Evolutionary conservation across 1,140 invertebrate species (phyloP).

Genomic region (Eupristina koningsbergeri): DNA sequence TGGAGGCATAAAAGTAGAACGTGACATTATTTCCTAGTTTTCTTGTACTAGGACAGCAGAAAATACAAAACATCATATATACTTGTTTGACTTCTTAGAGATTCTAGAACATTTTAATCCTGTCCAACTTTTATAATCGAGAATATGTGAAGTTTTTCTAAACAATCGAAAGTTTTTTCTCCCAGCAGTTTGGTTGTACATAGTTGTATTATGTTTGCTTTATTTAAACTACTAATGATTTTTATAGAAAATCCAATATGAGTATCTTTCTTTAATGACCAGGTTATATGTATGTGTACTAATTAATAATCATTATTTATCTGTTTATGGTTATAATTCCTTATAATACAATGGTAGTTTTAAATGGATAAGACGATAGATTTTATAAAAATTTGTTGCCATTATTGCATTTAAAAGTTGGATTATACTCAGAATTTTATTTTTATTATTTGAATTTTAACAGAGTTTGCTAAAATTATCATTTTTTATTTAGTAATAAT

Average conservation of each 20-base stretch:
- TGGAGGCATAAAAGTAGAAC: constrained; percentile 26
- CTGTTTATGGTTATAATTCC: not conserved
- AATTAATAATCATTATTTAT: not conserved
- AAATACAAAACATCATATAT: not conserved
- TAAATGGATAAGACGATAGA: not conserved
- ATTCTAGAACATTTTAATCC: not conserved
- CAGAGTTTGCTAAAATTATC: not conserved
- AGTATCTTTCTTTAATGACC: too few relatives aligned
- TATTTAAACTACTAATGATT: not conserved
- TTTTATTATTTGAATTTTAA: not conserved
- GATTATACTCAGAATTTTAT: not conserved
- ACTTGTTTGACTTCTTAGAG: not conserved
- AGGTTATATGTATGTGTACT: too few relatives aligned
- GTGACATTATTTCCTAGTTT: constrained; percentile 34
- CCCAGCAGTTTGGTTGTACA: not conserved
- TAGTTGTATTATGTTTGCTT: not conserved
- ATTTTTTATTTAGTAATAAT: too few relatives aligned
- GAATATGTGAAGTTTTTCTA: not conserved
- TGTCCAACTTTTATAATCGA: not conserved
- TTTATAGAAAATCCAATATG: too few relatives aligned
- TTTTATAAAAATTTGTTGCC: too few relatives aligned
- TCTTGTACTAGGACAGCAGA: not conserved
- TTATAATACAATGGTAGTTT: not conserved
- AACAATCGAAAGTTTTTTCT: not conserved
- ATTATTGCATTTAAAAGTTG: not conserved